Conservation (phyloP, 2,113 vertebrate species). For the Sinocyclocheilus anophthalmus region DNA sequence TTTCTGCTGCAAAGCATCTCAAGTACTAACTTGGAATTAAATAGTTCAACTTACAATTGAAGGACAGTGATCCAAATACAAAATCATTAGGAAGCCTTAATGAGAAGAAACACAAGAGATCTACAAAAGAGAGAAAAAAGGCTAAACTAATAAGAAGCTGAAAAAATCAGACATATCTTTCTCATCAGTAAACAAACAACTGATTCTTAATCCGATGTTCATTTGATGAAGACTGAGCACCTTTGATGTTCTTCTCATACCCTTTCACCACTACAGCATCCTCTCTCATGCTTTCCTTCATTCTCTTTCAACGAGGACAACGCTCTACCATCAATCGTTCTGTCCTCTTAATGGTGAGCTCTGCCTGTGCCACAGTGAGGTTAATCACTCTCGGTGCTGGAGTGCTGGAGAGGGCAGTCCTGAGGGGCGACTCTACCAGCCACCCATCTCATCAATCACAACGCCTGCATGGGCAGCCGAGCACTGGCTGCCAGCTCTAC, state of each 20-base stretch:
- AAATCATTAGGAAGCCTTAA: constrained; percentile 45
- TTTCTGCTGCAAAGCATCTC: constrained; percentile 66
- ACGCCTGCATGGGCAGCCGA: not conserved
- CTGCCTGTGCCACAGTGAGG: constrained; percentile 77
- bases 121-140: not conserved
- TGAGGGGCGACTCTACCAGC: constrained; percentile 69
- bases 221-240: not conserved
- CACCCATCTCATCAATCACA: constrained; percentile 77
- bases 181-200: not conserved
- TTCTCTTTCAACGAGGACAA: constrained; percentile 62
- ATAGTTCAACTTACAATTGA: not conserved
- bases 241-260: not conserved
- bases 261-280: not conserved
- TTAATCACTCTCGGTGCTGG: constrained; percentile 81
- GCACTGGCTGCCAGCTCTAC: constrained; percentile 18
- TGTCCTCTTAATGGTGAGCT: constrained; percentile 79
- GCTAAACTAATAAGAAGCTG: not conserved
- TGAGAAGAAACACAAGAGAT: not conserved
- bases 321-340: constrained; percentile 76
- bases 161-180: not conserved
- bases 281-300: not conserved
- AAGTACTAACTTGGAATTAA: constrained; percentile 31
- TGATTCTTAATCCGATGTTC: not conserved
- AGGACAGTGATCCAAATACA: constrained; percentile 31
- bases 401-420: constrained; percentile 67